Evolutionary conservation across 64 coral and sea anemone genomes (phyloP), one percentile per base, ranked within the genome.

Genomic region (Stichodactyla mertensii): DNA sequence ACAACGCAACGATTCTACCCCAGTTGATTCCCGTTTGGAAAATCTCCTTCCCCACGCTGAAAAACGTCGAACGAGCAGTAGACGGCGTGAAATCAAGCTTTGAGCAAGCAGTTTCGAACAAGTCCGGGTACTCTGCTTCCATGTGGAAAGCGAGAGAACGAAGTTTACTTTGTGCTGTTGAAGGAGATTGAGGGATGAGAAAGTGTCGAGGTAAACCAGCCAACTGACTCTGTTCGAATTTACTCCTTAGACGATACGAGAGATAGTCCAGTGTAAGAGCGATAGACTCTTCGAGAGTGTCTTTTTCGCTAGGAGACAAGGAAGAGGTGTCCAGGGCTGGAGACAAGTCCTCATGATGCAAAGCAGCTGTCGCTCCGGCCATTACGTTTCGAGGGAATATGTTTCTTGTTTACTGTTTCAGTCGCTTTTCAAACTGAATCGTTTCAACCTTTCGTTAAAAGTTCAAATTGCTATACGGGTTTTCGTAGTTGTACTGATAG

Each of bases 351-450:
- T 97, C 88, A 82, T 53, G 84, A 69, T 88, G 83, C 80, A 93
- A 84, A 61, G 94, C 94, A 97, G 94, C 94, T 97, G 94, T 97
- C 79, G 91, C 94, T 88, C 94, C 94, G 91, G 91, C 94, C 94
- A 97, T 92, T 87, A 85, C 78, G 69, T 71, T 13, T 82, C 28
- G 58, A 81, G 51, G 67, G 77, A 92, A 87, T 87, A 22, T 61
- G 7, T 20, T 54, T 67, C 20, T 6, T 92, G 85, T 80, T 85
- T 82, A 82, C 18, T 82, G 31, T 19, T 64, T 80, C 55, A 61
- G 15, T 85, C 26, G 83, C 55, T 85, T 85, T 85, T 84, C 55
- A 61, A 36, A 85, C 53, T 55, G 45, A 55, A 12, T 85, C 83
- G n/a, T 85, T 61, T 85, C 83, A 55, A 81, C 14, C 36, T 53